These are phyloP conservation scores for Pangasianodon hypophthalmus DNA, from an alignment of 2,113 vertebrate genomes.

Conservation along the genomic window DNA sequence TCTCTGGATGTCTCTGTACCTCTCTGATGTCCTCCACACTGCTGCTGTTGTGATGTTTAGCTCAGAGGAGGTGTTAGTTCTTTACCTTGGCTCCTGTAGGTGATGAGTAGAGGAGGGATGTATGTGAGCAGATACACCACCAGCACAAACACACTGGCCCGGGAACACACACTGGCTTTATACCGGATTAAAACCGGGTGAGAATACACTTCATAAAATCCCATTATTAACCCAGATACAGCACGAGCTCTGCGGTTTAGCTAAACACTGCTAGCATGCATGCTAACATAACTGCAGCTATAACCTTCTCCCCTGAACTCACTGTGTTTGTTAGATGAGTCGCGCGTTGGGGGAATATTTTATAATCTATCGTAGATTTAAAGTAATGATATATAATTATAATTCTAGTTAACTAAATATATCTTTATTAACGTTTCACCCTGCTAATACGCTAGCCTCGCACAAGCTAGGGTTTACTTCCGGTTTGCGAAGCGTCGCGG, in stretches of 20 bases:
- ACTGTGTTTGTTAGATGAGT: background rate
- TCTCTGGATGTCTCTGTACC: background rate
- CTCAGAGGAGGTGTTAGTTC: background rate
- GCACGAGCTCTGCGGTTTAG: background rate
- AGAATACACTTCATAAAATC: slow-evolving; percentile 83
- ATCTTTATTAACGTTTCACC: background rate
- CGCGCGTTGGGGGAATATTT: background rate
- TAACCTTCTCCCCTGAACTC: background rate
- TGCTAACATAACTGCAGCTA: background rate
- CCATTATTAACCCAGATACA: slow-evolving; percentile 70
- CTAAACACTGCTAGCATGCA: slow-evolving; percentile 1
- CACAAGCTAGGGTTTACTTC: background rate
- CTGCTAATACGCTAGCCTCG: background rate
- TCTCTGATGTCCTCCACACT: background rate
- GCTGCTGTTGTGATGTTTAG: background rate
- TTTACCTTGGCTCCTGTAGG: slow-evolving; percentile 91
- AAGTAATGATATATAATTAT: background rate
- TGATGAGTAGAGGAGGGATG: slow-evolving; percentile 85
- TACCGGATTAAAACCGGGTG: slow-evolving; percentile 80
- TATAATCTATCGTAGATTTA: background rate
- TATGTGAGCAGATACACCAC: slow-evolving; percentile 83
- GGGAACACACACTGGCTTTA: slow-evolving; percentile 84
- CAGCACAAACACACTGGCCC: slow-evolving; percentile 80
- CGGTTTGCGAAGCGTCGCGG: background rate
- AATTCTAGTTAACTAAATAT: background rate